Evolutionary conservation across 2,797 vertebrate genomes (phyloP), one percentile per base, ranked within the genome.

Genomic region (Acanthis flammea): DNA sequence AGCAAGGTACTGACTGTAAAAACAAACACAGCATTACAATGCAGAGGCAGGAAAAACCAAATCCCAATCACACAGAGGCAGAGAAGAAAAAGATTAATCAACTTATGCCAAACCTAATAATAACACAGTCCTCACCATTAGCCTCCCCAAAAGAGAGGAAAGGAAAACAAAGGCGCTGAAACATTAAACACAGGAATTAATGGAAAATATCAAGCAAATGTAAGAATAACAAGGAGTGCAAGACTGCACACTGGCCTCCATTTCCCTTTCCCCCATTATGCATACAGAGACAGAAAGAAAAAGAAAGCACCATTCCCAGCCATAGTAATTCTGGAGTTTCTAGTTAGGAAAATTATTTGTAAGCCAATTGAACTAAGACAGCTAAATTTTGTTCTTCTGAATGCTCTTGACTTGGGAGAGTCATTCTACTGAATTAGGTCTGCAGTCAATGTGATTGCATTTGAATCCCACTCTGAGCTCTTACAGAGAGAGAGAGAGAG

Each of bases 71-170:
- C 62, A 92, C 47, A 37, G 58, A 88, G 70, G 73, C 89, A 96
- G 71, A 86, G 72, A 90, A 94, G 79, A 86, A 95, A 92, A 90
- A 78, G 94, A 81, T 73, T 91, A 84, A 92, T 94, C 66, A 91
- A 93, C 87, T 75, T 76, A 82, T 84, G 87, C 95, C 95, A 97
- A 96, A 82, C 87, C 76, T 79, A 96, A 88, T 94, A 96, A 95
- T 84, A 94, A 96, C 87, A 92, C 53, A 79, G 70, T 44, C 62
- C 60, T 39, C 37, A 71, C 54, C 79, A 91, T 68, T 79, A 79
- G 62, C 81, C 53, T 92, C 68, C 78, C 54, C 9, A 4, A 93
- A 97, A 93, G 86, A 95, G 79, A 94, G 92, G 91, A 95, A 95
- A 94, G 42, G 63, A 94, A 97, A 96, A 97, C 95, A 97, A 97